These are phyloP conservation scores for Druon quercuslanigerum DNA, from an alignment of 1,140 invertebrate species.

Conservation along the genomic window DNA sequence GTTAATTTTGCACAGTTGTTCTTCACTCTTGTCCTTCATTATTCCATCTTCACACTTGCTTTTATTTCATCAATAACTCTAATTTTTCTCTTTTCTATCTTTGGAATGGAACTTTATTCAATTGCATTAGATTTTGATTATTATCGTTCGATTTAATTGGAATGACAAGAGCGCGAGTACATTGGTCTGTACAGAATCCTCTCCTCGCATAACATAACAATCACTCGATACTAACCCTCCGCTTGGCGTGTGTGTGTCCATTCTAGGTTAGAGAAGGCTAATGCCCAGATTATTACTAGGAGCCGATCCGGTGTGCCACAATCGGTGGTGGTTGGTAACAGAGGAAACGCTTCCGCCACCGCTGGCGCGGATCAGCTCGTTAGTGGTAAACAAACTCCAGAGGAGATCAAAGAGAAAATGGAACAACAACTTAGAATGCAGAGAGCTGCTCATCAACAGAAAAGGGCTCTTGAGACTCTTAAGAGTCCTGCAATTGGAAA, in stretches of 20 bases:
- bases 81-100: too few relatives aligned
- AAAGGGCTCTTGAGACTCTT: slow-evolving; percentile 81
- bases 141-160: too few relatives aligned
- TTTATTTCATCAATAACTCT: too few relatives aligned
- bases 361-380: slow-evolving; percentile 68
- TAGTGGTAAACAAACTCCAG: slow-evolving; percentile 79
- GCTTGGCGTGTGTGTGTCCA: slow-evolving; percentile 71
- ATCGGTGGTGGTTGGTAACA: slow-evolving; percentile 55
- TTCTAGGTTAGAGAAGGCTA: slow-evolving; percentile 79
- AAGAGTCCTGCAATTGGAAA: slow-evolving; percentile 70
- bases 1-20: too few relatives aligned
- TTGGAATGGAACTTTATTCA: too few relatives aligned
- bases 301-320: slow-evolving; percentile 83
- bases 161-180: too few relatives aligned
- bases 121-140: too few relatives aligned
- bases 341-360: slow-evolving; percentile 53
- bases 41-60: too few relatives aligned
- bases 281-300: slow-evolving; percentile 84
- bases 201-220: slow-evolving; percentile 64
- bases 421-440: slow-evolving; percentile 92
- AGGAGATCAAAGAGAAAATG: slow-evolving; percentile 93
- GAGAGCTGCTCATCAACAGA: slow-evolving; percentile 90
- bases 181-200: slow-evolving; percentile 37
- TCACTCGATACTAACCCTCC: slow-evolving; percentile 68
- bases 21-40: too few relatives aligned